Evolutionary conservation across 1,140 invertebrate species (phyloP).

Genomic region (Drosophila rhopaloa): DNA sequence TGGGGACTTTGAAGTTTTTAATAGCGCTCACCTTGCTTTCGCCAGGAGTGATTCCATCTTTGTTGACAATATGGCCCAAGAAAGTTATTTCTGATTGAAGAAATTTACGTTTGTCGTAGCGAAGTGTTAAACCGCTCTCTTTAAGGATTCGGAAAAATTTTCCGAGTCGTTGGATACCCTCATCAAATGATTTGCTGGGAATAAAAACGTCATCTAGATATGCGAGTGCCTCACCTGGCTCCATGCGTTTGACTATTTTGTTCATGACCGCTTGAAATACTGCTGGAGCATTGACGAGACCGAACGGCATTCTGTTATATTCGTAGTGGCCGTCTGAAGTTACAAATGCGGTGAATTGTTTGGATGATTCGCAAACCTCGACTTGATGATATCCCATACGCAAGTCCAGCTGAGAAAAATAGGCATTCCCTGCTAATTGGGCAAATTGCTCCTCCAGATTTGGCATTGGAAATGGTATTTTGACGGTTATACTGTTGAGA

Average conservation of each 20-base stretch:
- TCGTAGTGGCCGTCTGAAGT: not conserved
- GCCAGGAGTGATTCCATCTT: not conserved
- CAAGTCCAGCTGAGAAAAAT: too few relatives aligned
- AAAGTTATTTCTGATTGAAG: not conserved
- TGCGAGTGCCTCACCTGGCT: not conserved
- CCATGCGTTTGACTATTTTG: not conserved
- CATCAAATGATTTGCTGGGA: too few relatives aligned
- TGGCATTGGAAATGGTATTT: not conserved
- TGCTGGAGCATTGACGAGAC: not conserved
- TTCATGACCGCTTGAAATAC: not conserved
- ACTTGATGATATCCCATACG: not conserved
- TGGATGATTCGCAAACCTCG: not conserved
- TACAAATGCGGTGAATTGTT: not conserved
- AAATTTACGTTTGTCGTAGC: not conserved
- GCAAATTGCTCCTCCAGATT: not conserved
- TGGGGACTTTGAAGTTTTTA: not conserved
- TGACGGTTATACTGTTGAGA: not conserved
- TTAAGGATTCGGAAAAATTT: not conserved
- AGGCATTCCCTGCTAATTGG: too few relatives aligned
- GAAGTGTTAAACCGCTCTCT: not conserved
- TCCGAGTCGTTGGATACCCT: too few relatives aligned
- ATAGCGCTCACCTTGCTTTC: not conserved
- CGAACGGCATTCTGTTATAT: not conserved
- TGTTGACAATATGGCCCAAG: not conserved
- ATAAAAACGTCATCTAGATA: too few relatives aligned